These are phyloP conservation scores for Glaucomys volans DNA, from an alignment of 2,113 vertebrate genomes.

Conservation along the genomic window DNA sequence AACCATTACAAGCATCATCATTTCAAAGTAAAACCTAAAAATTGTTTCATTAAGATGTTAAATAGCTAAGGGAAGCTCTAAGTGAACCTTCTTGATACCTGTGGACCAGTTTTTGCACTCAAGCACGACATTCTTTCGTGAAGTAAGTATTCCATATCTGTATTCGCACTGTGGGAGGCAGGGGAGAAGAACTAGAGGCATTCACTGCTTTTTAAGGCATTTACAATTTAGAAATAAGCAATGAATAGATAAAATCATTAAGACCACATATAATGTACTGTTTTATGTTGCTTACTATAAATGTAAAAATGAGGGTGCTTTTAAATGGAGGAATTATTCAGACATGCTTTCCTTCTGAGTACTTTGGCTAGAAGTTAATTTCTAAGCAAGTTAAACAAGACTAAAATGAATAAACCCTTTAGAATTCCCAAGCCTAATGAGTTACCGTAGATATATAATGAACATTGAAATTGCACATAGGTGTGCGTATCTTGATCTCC, in stretches of 20 bases:
- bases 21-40: slow-evolving; percentile 6
- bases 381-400: slow-evolving; percentile 15
- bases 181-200: neutral
- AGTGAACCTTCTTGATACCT: neutral
- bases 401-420: slow-evolving; percentile 33
- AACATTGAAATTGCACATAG: neutral
- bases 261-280: neutral
- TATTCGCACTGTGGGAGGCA: neutral
- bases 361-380: slow-evolving; percentile 47
- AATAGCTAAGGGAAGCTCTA: slow-evolving; percentile 25
- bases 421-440: slow-evolving; percentile 20
- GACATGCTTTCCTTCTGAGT: neutral
- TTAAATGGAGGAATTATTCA: slow-evolving; percentile 45
- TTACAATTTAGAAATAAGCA: slow-evolving; percentile 9
- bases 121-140: neutral
- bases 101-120: neutral
- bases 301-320: neutral
- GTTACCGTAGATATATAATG: neutral
- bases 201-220: slow-evolving; percentile 2
- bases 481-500: neutral
- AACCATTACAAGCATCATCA: neutral
- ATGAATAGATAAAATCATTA: neutral
- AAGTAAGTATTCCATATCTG: neutral
- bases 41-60: slow-evolving; percentile 4
- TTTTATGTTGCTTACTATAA: neutral